Conservation (phyloP, 1,140 invertebrate species). For the Cydia fagiglandana region DNA sequence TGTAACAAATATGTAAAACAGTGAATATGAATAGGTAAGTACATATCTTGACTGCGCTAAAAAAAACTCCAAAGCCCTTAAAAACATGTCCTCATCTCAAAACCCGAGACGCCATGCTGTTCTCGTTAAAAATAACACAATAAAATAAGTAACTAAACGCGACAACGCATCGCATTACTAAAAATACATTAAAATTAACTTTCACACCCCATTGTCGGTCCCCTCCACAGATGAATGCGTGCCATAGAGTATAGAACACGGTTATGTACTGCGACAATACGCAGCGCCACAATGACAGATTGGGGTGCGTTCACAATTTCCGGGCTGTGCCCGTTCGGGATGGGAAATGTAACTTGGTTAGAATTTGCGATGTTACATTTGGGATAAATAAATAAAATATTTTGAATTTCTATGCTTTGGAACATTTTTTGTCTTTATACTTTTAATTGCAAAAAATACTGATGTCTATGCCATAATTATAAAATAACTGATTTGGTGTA, state of each 20-base stretch:
- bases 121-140: constrained; percentile 1
- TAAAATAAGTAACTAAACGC: constrained; percentile 15
- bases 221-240: neutral
- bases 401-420: neutral
- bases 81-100: constrained; percentile 2
- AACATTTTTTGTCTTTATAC: neutral
- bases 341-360: constrained; percentile 23
- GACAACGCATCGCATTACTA: constrained; percentile 30
- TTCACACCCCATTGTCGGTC: constrained; percentile 6
- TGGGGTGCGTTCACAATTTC: constrained; percentile 31
- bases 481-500: too few relatives aligned
- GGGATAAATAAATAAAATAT: neutral
- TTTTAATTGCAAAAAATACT: neutral
- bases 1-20: too few relatives aligned
- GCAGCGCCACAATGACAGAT: constrained; percentile 24
- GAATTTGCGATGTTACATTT: neutral
- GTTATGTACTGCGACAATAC: neutral
- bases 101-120: constrained; percentile 20
- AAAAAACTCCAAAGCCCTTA: neutral
- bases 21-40: too few relatives aligned
- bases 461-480: neutral
- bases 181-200: constrained; percentile 29
- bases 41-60: too few relatives aligned
- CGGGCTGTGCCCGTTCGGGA: constrained; percentile 15
- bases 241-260: neutral